Percentiles rank a stretch among this genome's conserved stretches.
These are phyloP conservation scores for Antigone vipio DNA, from an alignment of 2,113 vertebrate genomes.

Conservation along the genomic window DNA sequence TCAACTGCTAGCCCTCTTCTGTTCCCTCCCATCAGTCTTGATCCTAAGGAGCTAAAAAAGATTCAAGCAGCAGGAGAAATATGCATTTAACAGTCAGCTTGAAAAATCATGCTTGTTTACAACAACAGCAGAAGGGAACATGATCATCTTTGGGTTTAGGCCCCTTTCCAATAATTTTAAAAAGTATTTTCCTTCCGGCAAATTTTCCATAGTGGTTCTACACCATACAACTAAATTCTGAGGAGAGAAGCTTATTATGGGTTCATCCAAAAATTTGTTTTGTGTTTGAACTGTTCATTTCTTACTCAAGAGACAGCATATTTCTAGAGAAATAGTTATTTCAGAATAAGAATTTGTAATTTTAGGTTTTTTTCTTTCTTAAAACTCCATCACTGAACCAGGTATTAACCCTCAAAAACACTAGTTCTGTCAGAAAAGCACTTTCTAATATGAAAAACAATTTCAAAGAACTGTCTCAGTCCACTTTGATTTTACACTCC, in stretches of 20 bases:
- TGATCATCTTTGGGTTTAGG: background rate
- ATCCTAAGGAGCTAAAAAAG: background rate
- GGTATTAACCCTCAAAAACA: background rate
- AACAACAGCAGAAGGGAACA: background rate
- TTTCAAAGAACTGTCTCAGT: background rate
- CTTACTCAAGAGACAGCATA: background rate
- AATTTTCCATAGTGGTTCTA: background rate
- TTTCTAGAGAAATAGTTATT: background rate
- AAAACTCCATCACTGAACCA: background rate
- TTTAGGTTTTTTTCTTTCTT: background rate
- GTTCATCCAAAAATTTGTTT: background rate
- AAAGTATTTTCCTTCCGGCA: background rate
- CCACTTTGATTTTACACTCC: background rate
- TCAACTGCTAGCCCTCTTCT: background rate
- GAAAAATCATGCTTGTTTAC: background rate
- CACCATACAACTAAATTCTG: background rate
- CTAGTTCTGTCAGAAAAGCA: background rate
- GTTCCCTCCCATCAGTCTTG: background rate
- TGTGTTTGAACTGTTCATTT: background rate
- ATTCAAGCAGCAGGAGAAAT: background rate
- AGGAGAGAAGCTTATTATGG: background rate
- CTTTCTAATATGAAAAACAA: background rate
- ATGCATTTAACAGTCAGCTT: background rate
- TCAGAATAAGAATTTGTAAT: background rate
- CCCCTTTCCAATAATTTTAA: background rate